Evolutionary conservation across 2,888 invertebrate species (phyloP).

Genomic region (Drosophila borealis): DNA sequence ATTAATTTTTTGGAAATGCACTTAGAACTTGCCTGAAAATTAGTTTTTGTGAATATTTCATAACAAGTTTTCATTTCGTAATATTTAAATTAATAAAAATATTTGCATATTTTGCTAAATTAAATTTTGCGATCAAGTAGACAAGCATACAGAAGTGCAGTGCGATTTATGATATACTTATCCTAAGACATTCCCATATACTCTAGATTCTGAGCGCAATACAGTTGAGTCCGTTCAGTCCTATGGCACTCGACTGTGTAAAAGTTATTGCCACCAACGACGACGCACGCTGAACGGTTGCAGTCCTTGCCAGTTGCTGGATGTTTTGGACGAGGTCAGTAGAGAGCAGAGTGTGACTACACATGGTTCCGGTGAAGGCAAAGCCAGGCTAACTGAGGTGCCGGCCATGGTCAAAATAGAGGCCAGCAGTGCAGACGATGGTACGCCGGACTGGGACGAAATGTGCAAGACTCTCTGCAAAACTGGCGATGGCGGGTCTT

Average conservation of each 20-base stretch:
- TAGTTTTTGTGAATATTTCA: too few relatives aligned
- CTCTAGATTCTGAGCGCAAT: conserved; percentile 24
- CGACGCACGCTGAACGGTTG: conserved; percentile 78
- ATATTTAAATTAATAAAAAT: neutral
- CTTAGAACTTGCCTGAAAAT: too few relatives aligned
- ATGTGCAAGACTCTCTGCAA: conserved; percentile 89
- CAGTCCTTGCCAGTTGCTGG: conserved; percentile 73
- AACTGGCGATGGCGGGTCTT: conserved; percentile 90
- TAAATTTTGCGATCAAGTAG: too few relatives aligned
- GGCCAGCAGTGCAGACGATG: conserved; percentile 17
- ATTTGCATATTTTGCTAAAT: too few relatives aligned
- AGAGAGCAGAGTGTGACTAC: conserved; percentile 47
- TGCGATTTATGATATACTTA: neutral
- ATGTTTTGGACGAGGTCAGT: conserved; percentile 54
- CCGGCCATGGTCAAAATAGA: neutral
- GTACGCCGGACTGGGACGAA: conserved; percentile 86
- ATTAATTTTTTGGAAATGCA: too few relatives aligned
- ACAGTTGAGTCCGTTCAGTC: conserved; percentile 19
- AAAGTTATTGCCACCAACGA: conserved; percentile 76
- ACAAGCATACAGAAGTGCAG: neutral
- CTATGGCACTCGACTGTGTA: conserved; percentile 68
- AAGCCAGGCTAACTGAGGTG: neutral
- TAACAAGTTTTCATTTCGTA: too few relatives aligned
- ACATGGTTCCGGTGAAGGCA: conserved; percentile 47
- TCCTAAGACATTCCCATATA: neutral